These are phyloP conservation scores for Sinocyclocheilus rhinocerous DNA, from an alignment of 2,113 vertebrate species.

Conservation along the genomic window DNA sequence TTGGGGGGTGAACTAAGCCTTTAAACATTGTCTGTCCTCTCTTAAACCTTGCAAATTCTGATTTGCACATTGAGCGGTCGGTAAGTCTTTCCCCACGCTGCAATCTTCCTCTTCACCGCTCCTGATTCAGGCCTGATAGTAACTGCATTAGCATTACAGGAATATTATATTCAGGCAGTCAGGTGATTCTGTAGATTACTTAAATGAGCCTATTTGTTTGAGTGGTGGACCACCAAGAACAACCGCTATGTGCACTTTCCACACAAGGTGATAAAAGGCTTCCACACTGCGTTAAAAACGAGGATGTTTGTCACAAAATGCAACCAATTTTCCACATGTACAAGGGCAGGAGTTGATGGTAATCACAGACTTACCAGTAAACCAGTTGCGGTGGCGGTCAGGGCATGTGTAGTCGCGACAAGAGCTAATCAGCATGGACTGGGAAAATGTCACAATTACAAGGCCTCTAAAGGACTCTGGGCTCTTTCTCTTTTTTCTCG, in stretches of 20 bases:
- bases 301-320: constrained; percentile 8
- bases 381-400: not conserved
- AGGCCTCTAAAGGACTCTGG: not conserved
- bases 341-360: constrained; percentile 25
- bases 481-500: not conserved
- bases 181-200: constrained; percentile 36
- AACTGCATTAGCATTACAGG: constrained; percentile 37
- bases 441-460: constrained; percentile 35
- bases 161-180: constrained; percentile 45
- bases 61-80: not conserved
- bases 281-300: not conserved
- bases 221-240: constrained; percentile 1
- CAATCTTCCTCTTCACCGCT: constrained; percentile 36
- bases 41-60: constrained; percentile 1
- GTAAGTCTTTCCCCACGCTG: constrained; percentile 15
- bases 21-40: not conserved
- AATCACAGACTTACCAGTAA: constrained; percentile 31
- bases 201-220: constrained; percentile 51
- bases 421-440: constrained; percentile 10
- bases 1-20: not conserved
- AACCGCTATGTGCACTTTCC: constrained; percentile 23
- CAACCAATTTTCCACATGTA: not conserved
- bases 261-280: not conserved
- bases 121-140: constrained; percentile 27
- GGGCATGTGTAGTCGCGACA: constrained; percentile 15